Percentiles rank a stretch among this genome's conserved stretches.
Evolutionary conservation across 2,888 invertebrate genomes (phyloP).

Genomic region (Idaea straminata): DNA sequence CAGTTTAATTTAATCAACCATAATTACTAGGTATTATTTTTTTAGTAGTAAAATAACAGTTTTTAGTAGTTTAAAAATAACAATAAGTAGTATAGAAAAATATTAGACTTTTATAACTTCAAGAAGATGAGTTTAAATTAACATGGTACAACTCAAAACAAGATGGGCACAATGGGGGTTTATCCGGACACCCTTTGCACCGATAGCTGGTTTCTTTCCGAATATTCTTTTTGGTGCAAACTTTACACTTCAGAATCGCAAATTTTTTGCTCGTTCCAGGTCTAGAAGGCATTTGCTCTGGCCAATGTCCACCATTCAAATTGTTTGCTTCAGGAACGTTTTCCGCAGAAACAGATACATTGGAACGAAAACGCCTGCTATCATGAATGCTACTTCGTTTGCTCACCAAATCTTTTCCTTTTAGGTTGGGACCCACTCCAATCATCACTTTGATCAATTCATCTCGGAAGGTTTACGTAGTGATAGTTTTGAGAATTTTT

Average conservation of each 20-base stretch:
- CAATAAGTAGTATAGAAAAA: too few relatives aligned
- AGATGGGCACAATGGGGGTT: conserved; percentile 12
- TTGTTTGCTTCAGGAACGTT: neutral
- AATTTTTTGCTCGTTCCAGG: conserved; percentile 10
- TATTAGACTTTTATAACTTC: too few relatives aligned
- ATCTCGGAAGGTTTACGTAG: conserved; percentile 10
- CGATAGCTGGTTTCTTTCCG: conserved; percentile 15
- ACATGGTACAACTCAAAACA: conserved; percentile 8
- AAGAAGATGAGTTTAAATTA: too few relatives aligned
- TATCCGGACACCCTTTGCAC: conserved; percentile 15
- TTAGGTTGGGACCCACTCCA: conserved; percentile 2
- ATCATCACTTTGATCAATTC: conserved; percentile 9
- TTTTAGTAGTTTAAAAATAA: too few relatives aligned
- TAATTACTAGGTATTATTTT: too few relatives aligned
- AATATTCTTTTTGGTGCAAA: conserved; percentile 16
- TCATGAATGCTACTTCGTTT: conserved; percentile 15
- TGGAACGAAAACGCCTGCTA: conserved; percentile 10
- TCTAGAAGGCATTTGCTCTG: conserved; percentile 15
- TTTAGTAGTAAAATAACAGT: too few relatives aligned
- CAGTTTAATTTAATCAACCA: too few relatives aligned
- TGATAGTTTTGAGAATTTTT: conserved; percentile 9
- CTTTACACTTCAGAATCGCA: conserved; percentile 11
- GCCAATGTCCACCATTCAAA: conserved; percentile 10
- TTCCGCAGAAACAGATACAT: conserved; percentile 4
- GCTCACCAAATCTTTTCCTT: conserved; percentile 7